Base-by-base conservation (phyloP, 2,113 vertebrate species). In the Ammodytes dubius region DNA sequence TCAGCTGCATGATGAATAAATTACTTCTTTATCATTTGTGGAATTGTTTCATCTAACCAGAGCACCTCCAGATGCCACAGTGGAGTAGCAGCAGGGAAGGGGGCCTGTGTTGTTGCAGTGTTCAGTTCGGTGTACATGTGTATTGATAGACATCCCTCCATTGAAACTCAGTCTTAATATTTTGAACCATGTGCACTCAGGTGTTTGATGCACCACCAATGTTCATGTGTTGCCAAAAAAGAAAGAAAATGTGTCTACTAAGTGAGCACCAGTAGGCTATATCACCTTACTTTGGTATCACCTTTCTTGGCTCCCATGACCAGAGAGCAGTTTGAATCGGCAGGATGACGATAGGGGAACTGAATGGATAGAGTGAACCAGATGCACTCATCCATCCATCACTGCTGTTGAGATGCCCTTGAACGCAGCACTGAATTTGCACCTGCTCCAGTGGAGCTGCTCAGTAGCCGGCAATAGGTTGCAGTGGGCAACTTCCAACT, bases 361-460 rank as follows among this genome's bases (percentile, higher is more conserved):
- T 81, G 40, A 68, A 84, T 74, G 72, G 56, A 83, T 91, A 60
- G 83, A 91, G 17, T 84, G 74, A 86, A 77, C 52, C 17, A 35
- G 70, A 83, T 43, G 56, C 76, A 60, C 54, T 79, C 79, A 67
- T 77, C 77, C 87, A 81, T 89, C 82, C 79, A 83, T 90, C 89
- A 73, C 56, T 7, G 69, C 81, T 70, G 79, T 53, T 61, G 68
- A 66, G 82, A 88, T 90, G 90, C 72, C 91, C 90, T 93, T 91
- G 89, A 90, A 90, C 50, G 14, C 76, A 49, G 69, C 76, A 27
- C 73, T 68, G 69, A 87, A 82, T 80, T 65, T 82, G 83, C 86
- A 84, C 79, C 86, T 88, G 89, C 86, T 88, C 77, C 82, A 86
- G 61, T 79, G 68, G 69, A 86, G 81, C 84, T 81, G 82, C 85